A percentile compares a stretch with the other conserved stretches of the same genome.
Evolutionary conservation across 2,888 invertebrate species (phyloP).

Genomic region (Brachypterus glaber): DNA sequence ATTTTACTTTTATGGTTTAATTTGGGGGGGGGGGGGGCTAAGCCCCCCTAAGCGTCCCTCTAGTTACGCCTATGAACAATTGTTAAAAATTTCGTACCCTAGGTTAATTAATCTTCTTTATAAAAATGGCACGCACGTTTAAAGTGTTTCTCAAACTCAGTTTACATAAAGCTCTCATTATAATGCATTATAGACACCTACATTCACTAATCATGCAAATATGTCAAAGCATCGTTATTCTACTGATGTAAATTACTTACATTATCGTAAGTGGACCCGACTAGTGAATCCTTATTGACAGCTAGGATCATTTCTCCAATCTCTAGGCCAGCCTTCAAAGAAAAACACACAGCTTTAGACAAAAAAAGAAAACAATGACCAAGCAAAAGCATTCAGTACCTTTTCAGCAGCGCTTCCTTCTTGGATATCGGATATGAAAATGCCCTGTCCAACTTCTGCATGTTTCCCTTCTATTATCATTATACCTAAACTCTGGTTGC

Average conservation of each 20-base stretch:
- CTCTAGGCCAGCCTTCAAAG: slow-evolving; percentile 75
- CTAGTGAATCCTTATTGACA: slow-evolving; percentile 85
- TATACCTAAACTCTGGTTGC: slow-evolving; percentile 74
- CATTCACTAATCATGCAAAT: background rate
- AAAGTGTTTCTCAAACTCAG: too few species aligned
- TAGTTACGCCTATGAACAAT: too few species aligned
- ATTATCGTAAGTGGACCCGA: slow-evolving; percentile 79
- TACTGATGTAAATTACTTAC: slow-evolving; percentile 53
- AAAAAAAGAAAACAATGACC: slow-evolving; percentile 15
- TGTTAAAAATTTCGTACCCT: too few species aligned
- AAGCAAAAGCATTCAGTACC: slow-evolving; percentile 42
- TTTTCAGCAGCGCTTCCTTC: slow-evolving; percentile 81
- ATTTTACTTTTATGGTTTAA: too few species aligned
- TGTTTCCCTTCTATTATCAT: slow-evolving; percentile 94
- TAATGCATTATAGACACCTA: background rate
- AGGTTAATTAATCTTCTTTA: too few species aligned
- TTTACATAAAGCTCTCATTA: too few species aligned
- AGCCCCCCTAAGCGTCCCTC: too few species aligned
- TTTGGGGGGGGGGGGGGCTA: too few species aligned
- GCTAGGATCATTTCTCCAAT: slow-evolving; percentile 96
- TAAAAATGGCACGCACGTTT: too few species aligned
- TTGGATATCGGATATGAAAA: slow-evolving; percentile 88
- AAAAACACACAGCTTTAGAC: slow-evolving; percentile 23
- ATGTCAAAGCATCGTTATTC: too few species aligned
- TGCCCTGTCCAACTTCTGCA: slow-evolving; percentile 83